These are phyloP conservation scores for Castor canadensis DNA, from an alignment of 2,113 vertebrate genomes.

Conservation along the genomic window DNA sequence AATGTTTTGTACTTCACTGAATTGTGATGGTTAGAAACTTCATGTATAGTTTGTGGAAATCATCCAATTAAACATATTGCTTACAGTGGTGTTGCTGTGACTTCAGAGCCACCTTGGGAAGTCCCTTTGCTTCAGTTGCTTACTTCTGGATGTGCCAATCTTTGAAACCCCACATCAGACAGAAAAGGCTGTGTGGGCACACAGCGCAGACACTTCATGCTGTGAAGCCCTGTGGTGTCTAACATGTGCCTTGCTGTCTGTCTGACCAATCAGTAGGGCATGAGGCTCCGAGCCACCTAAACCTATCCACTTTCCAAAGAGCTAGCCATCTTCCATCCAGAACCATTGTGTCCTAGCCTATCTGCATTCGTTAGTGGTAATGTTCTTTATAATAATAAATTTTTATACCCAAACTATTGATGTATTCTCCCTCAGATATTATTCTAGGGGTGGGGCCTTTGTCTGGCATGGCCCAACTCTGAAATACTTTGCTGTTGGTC, in stretches of 20 bases:
- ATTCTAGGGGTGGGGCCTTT: neutral
- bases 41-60: constrained; percentile 79
- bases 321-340: constrained; percentile 63
- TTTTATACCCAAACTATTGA: constrained; percentile 83
- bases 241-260: constrained; percentile 64
- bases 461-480: neutral
- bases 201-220: neutral
- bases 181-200: neutral
- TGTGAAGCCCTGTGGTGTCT: constrained; percentile 15
- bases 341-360: constrained; percentile 68
- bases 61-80: constrained; percentile 72
- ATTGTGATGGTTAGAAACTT: constrained; percentile 79
- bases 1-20: constrained; percentile 86
- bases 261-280: constrained; percentile 59
- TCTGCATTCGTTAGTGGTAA: constrained; percentile 79
- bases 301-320: constrained; percentile 66
- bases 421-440: constrained; percentile 41
- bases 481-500: neutral
- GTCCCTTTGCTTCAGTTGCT: constrained; percentile 37
- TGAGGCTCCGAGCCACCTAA: constrained; percentile 55
- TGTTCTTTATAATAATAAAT: constrained; percentile 87
- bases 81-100: constrained; percentile 65
- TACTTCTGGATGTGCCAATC: constrained; percentile 28
- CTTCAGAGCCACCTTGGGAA: constrained; percentile 52
- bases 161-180: neutral